Evolutionary conservation across 2,113 vertebrate genomes (phyloP).

Genomic region (Paracyprichromis sp.): DNA sequence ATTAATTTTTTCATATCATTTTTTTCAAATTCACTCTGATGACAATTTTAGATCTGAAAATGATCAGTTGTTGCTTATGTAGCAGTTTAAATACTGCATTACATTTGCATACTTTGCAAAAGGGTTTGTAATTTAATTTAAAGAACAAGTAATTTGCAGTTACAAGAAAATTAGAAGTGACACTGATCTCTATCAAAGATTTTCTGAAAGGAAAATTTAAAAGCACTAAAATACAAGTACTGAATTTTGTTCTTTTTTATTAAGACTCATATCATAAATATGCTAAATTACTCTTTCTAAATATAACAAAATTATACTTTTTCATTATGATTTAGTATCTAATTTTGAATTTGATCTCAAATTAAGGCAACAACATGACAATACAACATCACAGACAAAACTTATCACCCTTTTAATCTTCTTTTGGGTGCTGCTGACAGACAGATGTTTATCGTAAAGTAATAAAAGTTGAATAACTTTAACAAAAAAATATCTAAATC

Average conservation of each 20-base stretch:
- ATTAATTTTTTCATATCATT: background rate
- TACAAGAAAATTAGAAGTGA: background rate
- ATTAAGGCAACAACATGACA: background rate
- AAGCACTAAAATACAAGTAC: background rate
- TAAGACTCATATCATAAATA: background rate
- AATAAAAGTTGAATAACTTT: background rate
- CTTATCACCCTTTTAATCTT: background rate
- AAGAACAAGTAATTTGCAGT: background rate
- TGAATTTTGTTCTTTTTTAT: background rate
- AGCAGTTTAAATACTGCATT: background rate
- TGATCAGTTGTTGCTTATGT: background rate
- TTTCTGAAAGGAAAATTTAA: background rate
- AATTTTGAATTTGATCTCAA: background rate
- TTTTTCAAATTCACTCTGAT: background rate
- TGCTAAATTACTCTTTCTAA: background rate
- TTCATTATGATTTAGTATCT: background rate
- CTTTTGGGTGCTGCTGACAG: background rate
- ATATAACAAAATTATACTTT: background rate
- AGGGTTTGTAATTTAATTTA: background rate
- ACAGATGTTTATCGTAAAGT: background rate
- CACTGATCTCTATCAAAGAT: background rate
- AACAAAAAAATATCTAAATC: background rate
- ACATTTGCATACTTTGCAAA: background rate
- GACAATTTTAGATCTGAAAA: background rate
- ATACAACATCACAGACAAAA: background rate